phyloP scores from a whole-genome alignment of 2,888 invertebrate genomes.

The Platycheirus albimanus region DNA sequence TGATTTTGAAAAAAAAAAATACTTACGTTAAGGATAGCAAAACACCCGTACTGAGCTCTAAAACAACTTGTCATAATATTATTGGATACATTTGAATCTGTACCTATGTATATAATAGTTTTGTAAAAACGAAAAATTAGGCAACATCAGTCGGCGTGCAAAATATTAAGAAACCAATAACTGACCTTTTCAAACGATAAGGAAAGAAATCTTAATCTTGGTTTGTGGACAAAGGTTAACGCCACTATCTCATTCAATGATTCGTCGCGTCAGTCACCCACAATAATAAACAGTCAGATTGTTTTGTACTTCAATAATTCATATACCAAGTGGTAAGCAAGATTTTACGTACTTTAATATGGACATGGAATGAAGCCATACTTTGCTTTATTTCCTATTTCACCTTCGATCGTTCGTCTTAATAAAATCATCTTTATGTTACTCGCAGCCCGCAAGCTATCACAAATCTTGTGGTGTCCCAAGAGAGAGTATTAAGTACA shows the following conservation, averaged over 20 bases:
- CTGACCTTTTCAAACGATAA: not conserved
- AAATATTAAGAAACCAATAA: constrained; percentile 4
- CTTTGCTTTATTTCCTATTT: not conserved
- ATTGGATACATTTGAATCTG: no score
- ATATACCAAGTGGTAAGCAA: not conserved
- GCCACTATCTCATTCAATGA: constrained; percentile 10
- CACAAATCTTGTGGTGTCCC: constrained; percentile 33
- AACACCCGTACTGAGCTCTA: no score
- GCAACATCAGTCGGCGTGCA: not conserved
- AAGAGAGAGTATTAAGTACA: constrained; percentile 37
- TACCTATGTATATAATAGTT: no score
- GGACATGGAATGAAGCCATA: not conserved
- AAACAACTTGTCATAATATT: no score
- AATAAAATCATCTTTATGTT: constrained; percentile 4
- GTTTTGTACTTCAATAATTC: constrained; percentile 2
- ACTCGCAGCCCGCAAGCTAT: constrained; percentile 11
- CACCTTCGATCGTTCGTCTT: not conserved
- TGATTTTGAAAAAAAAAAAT: no score
- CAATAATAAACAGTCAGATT: constrained; percentile 5
- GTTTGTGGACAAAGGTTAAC: constrained; percentile 20
- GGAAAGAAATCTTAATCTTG: not conserved
- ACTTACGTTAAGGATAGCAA: no score
- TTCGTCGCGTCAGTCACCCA: constrained; percentile 24
- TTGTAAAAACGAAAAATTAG: no score
- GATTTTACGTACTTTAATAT: not conserved